Conservation (phyloP, 2,888 invertebrate genomes). For the Dorcus parallelipipedus region DNA sequence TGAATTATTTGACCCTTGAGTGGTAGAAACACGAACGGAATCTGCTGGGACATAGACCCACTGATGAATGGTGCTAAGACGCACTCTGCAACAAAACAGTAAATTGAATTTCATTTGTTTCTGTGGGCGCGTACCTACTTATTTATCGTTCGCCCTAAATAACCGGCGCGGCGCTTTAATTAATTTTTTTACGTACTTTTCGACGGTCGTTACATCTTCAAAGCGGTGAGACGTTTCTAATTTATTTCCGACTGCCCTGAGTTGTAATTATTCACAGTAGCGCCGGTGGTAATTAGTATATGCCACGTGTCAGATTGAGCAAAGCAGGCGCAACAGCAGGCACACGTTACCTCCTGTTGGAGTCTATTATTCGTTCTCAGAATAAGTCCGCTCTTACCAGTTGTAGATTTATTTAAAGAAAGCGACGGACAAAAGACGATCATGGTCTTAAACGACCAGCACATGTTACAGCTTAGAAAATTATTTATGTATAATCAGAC, state of each 20-base stretch:
- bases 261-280: neutral
- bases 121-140: neutral
- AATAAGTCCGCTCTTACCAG: no score
- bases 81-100: conserved; percentile 55
- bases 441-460: no score
- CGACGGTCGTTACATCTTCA: neutral
- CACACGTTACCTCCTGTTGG: no score
- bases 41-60: conserved; percentile 67
- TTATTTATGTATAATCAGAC: no score
- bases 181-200: neutral
- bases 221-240: neutral
- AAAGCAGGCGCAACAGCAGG: no score
- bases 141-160: neutral
- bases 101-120: neutral
- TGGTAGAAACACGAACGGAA: conserved; percentile 83
- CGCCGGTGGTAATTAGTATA: no score
- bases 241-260: neutral
- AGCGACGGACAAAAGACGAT: no score
- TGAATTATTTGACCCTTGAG: conserved; percentile 84
- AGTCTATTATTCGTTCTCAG: no score
- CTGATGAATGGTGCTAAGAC: conserved; percentile 76
- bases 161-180: neutral
- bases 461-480: no score
- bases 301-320: no score
- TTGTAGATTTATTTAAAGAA: no score